Evolutionary conservation across 2,113 vertebrate species (phyloP).

Genomic region (Halcyon malimbica): DNA sequence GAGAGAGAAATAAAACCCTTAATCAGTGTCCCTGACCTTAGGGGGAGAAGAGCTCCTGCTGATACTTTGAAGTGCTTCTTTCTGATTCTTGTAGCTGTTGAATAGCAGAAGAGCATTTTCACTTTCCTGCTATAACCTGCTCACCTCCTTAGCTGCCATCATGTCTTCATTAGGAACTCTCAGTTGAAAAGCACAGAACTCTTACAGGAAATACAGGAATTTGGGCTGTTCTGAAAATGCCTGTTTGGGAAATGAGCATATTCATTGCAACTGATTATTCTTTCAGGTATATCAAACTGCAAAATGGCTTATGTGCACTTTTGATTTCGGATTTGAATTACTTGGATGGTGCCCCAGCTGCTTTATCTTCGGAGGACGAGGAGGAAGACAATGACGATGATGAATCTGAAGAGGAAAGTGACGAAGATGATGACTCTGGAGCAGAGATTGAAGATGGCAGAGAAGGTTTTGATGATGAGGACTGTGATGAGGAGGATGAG

Average conservation of each 20-base stretch:
- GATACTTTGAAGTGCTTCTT: background rate
- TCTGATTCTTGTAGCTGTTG: background rate
- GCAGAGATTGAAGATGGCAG: constrained; percentile 81
- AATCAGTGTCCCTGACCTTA: background rate
- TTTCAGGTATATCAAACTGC: constrained; percentile 88
- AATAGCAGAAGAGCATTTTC: background rate
- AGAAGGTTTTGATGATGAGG: constrained; percentile 82
- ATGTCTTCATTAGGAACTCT: background rate
- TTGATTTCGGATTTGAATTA: constrained; percentile 92
- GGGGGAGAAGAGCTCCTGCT: background rate
- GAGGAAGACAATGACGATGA: background rate
- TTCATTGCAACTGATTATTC: background rate
- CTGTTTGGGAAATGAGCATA: background rate
- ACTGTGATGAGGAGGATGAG: constrained; percentile 79
- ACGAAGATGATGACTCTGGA: constrained; percentile 84
- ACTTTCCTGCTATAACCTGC: background rate
- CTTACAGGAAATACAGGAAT: background rate
- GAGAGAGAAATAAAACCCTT: background rate
- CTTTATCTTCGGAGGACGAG: constrained; percentile 64
- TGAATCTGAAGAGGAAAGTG: constrained; percentile 68
- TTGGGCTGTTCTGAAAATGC: background rate
- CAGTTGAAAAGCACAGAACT: background rate
- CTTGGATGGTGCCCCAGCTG: constrained; percentile 64
- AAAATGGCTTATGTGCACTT: constrained; percentile 88
- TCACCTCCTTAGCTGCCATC: background rate